phyloP scores from a whole-genome alignment of 2,888 invertebrate genomes.

The Polyommatus icarus region DNA sequence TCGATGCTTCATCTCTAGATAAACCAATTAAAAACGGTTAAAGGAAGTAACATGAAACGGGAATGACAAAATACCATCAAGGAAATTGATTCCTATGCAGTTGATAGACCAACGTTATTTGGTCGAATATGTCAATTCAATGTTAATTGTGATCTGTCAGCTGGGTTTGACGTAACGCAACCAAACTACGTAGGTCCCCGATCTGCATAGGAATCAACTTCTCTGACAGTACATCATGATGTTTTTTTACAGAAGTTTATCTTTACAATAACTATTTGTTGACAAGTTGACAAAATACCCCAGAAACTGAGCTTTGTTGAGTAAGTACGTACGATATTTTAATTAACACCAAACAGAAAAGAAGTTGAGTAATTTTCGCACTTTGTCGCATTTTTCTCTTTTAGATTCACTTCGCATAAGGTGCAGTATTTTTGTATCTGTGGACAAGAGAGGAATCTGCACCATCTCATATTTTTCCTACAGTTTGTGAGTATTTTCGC shows the following conservation, averaged over 20 bases:
- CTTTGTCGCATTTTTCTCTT: neutral
- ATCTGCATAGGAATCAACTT: too few relatives aligned
- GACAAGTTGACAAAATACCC: neutral
- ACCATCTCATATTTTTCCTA: conserved; percentile 46
- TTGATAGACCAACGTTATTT: too few relatives aligned
- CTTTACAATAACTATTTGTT: neutral
- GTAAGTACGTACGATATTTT: neutral
- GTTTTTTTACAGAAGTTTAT: neutral
- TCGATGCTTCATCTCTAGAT: neutral
- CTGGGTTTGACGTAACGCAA: too few relatives aligned
- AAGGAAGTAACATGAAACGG: neutral
- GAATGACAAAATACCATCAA: too few relatives aligned
- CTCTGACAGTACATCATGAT: too few relatives aligned
- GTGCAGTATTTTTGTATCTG: conserved; percentile 27
- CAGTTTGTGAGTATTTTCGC: conserved; percentile 58
- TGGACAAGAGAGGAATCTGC: conserved; percentile 54
- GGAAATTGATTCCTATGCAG: too few relatives aligned
- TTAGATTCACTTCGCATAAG: neutral
- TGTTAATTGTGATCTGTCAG: too few relatives aligned
- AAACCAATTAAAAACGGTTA: neutral
- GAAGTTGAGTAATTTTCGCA: conserved; percentile 12
- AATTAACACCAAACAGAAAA: conserved; percentile 1
- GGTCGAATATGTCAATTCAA: too few relatives aligned
- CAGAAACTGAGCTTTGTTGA: neutral
- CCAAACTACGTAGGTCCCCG: too few relatives aligned